Base-by-base conservation (phyloP, 2,113 vertebrate species). In the Zonotrichia leucophrys region DNA sequence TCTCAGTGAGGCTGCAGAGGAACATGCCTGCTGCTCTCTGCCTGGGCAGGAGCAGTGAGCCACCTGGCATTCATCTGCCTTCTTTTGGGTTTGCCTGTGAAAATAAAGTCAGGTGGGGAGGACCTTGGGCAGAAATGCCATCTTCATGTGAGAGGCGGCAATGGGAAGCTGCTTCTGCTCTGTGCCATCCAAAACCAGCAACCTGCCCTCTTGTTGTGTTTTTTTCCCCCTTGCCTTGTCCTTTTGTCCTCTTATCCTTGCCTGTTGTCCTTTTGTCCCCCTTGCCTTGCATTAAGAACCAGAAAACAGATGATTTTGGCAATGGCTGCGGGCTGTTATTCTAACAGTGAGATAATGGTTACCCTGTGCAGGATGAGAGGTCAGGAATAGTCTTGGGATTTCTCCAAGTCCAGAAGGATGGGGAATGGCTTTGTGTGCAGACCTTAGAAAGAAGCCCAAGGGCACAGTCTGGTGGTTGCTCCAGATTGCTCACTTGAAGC, bases 281-380 rank as follows among this genome's bases (percentile, higher is more conserved):
- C 27, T 79, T 72, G 82, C 23, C 44, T 85, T 55, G 56, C 50
- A 15, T 75, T 85, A 69, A 62, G 78, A 94, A 35, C 9, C 63
- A 86, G 82, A 77, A 88, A 83, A 49, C 22, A 53, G 55, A 53
- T 58, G 44, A 52, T 79, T 92, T 78, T 78, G 84, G 66, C 39
- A 46, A 21, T 73, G 5, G 1, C 53, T 62, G 46, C 2, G 3
- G 17, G 4, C 1, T 64, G 66, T 66, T 90, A 16, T 73, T 91
- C 68, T 69, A 94, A 50, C 73, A n/a, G 49, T 30, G 49, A 96
- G 84, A 80, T 94, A 78, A 76, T 79, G 68, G 67, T 91, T 93
- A 64, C 53, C 24, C 7, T n/a, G 62, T 62, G 58, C 41, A 49
- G 88, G 67, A 66, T 79, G 21, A 64, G 78, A 91, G 74, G 81